Evolutionary conservation across 2,888 invertebrate genomes (phyloP), one percentile per base, ranked within the genome.

Genomic region (Eudasyphora cyanicolor): DNA sequence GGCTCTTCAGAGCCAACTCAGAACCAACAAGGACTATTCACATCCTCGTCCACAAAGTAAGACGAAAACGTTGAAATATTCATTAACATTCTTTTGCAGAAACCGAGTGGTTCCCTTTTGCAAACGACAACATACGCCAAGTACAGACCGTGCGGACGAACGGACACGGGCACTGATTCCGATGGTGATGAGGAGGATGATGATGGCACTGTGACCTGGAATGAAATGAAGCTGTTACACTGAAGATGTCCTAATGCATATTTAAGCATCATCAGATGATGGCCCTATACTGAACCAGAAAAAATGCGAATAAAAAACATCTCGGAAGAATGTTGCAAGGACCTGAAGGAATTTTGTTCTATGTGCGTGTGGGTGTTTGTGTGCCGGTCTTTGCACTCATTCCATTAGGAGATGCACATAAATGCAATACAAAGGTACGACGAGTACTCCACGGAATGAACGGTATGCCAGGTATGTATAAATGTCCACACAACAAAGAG

Each of bases 61-160:
- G 32, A 64, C 62, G 62, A 32, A n/a, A 62, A 17, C 62, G 62
- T 32, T 64, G 10, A 64, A 64, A 64, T 64, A 64, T 64, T 64
- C 64, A 64, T 38, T 64, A 64, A 64, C 64, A 64, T 35, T 64
- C 64, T 64, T 64, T 21, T 64, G 64, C 64, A 64, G n/a, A n/a
- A 19, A 64, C 35, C 7, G 64, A n/a, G n/a, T n/a, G n/a, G 19
- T 54, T 54, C 24, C 4, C 17, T 10, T 62, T 62, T n/a, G n/a
- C 60, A 60, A 60, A 2, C 2, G 21, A 21, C 12, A 32, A 32
- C 4, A 32, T 32, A 32, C 4, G 8, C 4, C 5, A 45, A 45
- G 7, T 5, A 45, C 17, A 49, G 12, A 19, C 5, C 8, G n/a
- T n/a, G n/a, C n/a, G n/a, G n/a, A n/a, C n/a, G 35, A 19, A 32